Evolutionary conservation across 2,797 vertebrate genomes (phyloP), one percentile per base, ranked within the genome.

Genomic region (Anguilla obscura): DNA sequence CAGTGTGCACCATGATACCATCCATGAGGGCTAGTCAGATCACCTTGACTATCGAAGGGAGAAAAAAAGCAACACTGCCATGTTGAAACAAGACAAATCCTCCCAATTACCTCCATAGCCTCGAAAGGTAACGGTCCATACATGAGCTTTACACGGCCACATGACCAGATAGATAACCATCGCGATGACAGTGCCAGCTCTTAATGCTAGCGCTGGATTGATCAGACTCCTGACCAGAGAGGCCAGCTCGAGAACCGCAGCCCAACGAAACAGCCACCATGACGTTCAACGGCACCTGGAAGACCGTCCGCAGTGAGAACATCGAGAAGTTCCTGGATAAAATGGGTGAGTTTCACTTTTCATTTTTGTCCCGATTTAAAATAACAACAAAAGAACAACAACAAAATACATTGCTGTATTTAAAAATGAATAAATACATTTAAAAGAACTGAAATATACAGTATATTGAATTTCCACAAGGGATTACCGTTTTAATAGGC

Each of bases 251-350:
- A 80, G 88, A 92, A 93, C 88, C 89, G 91, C 90, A 52, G 76
- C 52, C 8, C 85, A 74, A 16, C 50, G 5, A 69, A n/a, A 18
- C 52, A 30, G 54, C 88, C 86, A 92, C n/a, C 93, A 98, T 98
- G 98, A 89, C 97, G 0, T 97, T 97, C 60, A 92, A 97, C 0
- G 98, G 98, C 24, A 94, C 92, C 30, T 99, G 98, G 98, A 98
- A 98, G 91, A 85, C 95, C 0, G 96, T 98, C 86, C 95, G 88
- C 85, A 98, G 21, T 45, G 97, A 98, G n/a, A 98, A 99, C 94
- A 98, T 97, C 82, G 97, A 97, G n/a, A 97, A 97, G 90, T 97
- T 98, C 93, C 97, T 98, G 98, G 97, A 98, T 89, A 91, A 93
- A 2, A 96, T 98, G 97, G 98, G 98, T 99, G 95, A 97, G 97